phyloP scores from a whole-genome alignment of 2,113 vertebrate genomes.

The Phoxinus phoxinus region DNA sequence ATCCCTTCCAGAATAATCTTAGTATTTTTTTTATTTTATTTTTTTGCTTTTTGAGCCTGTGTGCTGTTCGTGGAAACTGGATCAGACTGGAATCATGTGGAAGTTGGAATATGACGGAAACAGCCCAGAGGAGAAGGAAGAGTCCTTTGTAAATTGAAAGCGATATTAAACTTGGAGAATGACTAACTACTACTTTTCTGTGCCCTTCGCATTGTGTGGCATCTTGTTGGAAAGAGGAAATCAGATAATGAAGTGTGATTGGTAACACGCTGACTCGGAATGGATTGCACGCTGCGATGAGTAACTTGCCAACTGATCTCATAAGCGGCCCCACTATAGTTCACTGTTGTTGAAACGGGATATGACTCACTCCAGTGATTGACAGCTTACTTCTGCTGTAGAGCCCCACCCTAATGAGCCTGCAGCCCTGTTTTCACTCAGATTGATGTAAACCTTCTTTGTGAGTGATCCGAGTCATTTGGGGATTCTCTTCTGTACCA shows the following conservation, averaged over 20 bases:
- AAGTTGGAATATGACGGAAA: neutral
- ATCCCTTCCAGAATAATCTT: conserved; percentile 25
- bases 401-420: conserved; percentile 4
- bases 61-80: conserved; percentile 4
- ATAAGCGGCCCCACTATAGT: conserved; percentile 5
- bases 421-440: conserved; percentile 3
- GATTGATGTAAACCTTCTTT: neutral
- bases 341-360: conserved; percentile 15
- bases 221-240: conserved; percentile 53
- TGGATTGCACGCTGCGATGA: conserved; percentile 9
- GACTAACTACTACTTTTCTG: conserved; percentile 67
- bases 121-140: conserved; percentile 30
- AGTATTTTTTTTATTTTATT: neutral
- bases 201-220: conserved; percentile 66
- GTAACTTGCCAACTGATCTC: conserved; percentile 28
- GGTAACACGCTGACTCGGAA: neutral
- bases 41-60: neutral
- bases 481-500: conserved; percentile 20
- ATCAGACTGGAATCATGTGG: conserved; percentile 3
- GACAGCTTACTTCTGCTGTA: conserved; percentile 19
- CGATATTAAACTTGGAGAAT: conserved; percentile 56
- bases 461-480: neutral
- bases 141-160: conserved; percentile 55
- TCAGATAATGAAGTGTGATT: conserved; percentile 19
- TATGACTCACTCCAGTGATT: conserved; percentile 10